Conservation (phyloP, 2,888 invertebrate species). For the Congeria kusceri region DNA sequence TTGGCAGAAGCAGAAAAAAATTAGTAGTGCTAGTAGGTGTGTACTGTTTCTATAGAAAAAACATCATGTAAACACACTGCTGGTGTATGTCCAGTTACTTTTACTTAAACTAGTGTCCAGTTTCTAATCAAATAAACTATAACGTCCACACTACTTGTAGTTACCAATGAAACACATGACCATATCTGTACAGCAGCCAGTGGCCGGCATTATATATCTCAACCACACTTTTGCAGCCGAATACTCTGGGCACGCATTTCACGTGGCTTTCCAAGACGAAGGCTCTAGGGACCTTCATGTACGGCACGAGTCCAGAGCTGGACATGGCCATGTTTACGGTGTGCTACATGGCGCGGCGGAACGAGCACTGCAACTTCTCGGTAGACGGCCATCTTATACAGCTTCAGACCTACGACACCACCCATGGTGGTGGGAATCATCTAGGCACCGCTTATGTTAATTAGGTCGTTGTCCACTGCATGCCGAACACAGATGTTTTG, state of each 20-base stretch:
- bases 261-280: conserved; percentile 72
- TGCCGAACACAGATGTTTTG: too few species aligned
- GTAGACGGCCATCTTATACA: conserved; percentile 90
- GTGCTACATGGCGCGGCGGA: conserved; percentile 92
- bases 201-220: not conserved
- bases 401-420: conserved; percentile 88
- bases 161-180: too few species aligned
- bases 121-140: too few species aligned
- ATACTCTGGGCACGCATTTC: conserved; percentile 69
- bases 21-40: too few species aligned
- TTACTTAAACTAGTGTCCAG: too few species aligned
- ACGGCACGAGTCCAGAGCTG: conserved; percentile 91
- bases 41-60: too few species aligned
- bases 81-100: too few species aligned
- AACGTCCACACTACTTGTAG: too few species aligned
- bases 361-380: conserved; percentile 91
- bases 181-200: too few species aligned
- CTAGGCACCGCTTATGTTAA: conserved; percentile 69
- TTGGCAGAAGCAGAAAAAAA: too few species aligned
- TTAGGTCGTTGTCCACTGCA: not conserved
- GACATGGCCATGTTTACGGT: conserved; percentile 96
- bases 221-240: conserved; percentile 71
- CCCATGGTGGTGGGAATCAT: conserved; percentile 62
- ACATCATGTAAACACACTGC: too few species aligned
- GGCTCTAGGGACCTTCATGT: conserved; percentile 73